Base-by-base conservation (phyloP, 2,888 invertebrate genomes). In the Lasioglossum zephyrum region DNA sequence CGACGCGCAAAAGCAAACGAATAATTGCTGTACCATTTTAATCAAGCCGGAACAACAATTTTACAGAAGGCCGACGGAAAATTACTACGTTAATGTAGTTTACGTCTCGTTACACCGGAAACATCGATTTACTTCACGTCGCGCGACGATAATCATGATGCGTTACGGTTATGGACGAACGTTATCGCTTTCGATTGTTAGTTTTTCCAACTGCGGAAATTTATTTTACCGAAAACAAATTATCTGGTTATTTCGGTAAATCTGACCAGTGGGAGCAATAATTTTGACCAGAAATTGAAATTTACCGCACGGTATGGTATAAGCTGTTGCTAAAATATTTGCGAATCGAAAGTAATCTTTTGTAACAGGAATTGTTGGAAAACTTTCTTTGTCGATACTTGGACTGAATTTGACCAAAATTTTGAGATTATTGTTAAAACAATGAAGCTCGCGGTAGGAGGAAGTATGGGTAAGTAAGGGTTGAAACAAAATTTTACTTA, bases 11-110 rank as follows among this genome's bases (percentile, higher is more conserved):
- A 76, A 57, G 36, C 74, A 36, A 81, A 77, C 63, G 70, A 81
- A 81, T 81, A 77, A 85, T 80, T 74, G 69, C 73, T 41, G 49
- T 36, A 26, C 75, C 75, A 76, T 76, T 85, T 85, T 85, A 85
- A 85, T 84, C 85, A 79, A 66, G 41, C 22, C 22, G 36, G 49
- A 47, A 73, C 57, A 72, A 76, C 63, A 49, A 69, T 75, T 84
- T 75, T 79, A 85, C 57, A 73, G n/a, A 36, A 18, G 26, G 73
- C 16, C 44, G 53, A 60, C 39, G 31, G 66, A 53, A 44, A 85
- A 85, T 84, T 79, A 79, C 63, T n/a, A 22, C 47, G n/a, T 73
- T 76, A 73, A 85, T 79, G 53, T 31, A 79, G 76, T 84, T 84
- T 79, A 75, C 44, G 79, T 41, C 44, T 60, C 72, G 36, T 84